Evolutionary conservation across 2,888 invertebrate species (phyloP), one percentile per base, ranked within the genome.

Genomic region (Acronicta aceris): DNA sequence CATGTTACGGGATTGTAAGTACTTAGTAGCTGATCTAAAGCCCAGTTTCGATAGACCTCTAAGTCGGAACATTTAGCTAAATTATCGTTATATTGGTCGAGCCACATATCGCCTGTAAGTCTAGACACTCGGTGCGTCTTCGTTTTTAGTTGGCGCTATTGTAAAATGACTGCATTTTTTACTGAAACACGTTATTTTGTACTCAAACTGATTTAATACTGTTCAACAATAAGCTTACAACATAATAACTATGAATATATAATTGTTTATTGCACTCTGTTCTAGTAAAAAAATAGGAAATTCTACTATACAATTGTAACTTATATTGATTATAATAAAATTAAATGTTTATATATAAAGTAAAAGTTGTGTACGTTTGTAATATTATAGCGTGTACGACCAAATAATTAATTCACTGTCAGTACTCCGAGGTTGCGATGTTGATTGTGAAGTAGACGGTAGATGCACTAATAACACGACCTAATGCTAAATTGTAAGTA

Each of bases 331-430:
- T 79, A 76, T 71, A 55, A 68, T 77, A 68, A 65, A 72, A 75
- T 72, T 66, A 62, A 74, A 89, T 88, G 86, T 90, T 89, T 88
- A 87, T 86, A 85, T 85, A 76, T 78, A 81, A 78, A 70, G 67
- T 74, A 74, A 85, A 78, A 88, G 83, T 86, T 88, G 87, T 87
- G 88, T 89, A 90, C 83, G 87, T 89, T 89, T 88, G 81, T 88
- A 85, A 79, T 83, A 81, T 76, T 71, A 77, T 88, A 87, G 88
- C 84, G 81, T 87, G 86, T 89, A 89, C 86, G 89, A 90, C 88
- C 89, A 90, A 89, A 81, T 85, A 83, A 81, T 79, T 79, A 80
- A 82, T 81, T 80, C 77, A 79, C 80, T 82, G 79, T 74, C 62
- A 58, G 79, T 80, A 78, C 78, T 81, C 76, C 60, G 76, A 74